phyloP scores from a whole-genome alignment of 2,113 vertebrate genomes.

The Pardalotus punctatus region DNA sequence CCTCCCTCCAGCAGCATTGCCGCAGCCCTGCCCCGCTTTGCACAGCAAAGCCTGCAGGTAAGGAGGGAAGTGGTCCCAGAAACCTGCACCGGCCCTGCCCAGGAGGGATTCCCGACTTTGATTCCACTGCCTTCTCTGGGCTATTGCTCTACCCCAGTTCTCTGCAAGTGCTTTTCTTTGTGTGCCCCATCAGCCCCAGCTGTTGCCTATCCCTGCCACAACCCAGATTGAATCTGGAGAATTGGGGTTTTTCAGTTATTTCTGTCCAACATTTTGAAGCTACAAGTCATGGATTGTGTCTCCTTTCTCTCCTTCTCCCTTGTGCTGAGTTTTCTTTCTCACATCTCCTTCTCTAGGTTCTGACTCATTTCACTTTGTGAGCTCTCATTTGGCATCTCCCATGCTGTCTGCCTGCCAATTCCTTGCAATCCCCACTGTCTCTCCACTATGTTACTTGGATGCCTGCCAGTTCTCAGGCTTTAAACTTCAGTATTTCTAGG shows the following conservation, averaged over 20 bases:
- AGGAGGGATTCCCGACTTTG: background rate
- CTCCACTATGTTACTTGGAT: conserved; percentile 5
- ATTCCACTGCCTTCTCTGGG: background rate
- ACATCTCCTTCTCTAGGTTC: background rate
- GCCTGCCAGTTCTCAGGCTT: conserved; percentile 34
- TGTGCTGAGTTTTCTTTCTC: conserved; percentile 23
- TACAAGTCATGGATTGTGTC: background rate
- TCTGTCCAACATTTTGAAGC: background rate
- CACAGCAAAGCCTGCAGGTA: background rate
- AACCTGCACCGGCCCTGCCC: background rate
- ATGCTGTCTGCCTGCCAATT: conserved; percentile 44
- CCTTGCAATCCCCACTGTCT: background rate
- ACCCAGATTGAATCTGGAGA: background rate
- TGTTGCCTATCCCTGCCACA: background rate
- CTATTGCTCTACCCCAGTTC: background rate
- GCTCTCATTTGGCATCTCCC: conserved; percentile 46
- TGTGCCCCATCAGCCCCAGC: background rate
- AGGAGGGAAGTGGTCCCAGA: background rate
- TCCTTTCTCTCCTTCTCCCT: background rate
- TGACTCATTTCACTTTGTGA: conserved; percentile 39
- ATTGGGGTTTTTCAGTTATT: background rate
- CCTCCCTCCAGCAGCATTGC: background rate
- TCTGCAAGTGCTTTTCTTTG: background rate
- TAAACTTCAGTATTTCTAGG: conserved; percentile 22
- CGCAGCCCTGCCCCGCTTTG: background rate